Evolutionary conservation across 2,113 vertebrate genomes (phyloP), one percentile per base, ranked within the genome.

Genomic region (Gila orcuttii): DNA sequence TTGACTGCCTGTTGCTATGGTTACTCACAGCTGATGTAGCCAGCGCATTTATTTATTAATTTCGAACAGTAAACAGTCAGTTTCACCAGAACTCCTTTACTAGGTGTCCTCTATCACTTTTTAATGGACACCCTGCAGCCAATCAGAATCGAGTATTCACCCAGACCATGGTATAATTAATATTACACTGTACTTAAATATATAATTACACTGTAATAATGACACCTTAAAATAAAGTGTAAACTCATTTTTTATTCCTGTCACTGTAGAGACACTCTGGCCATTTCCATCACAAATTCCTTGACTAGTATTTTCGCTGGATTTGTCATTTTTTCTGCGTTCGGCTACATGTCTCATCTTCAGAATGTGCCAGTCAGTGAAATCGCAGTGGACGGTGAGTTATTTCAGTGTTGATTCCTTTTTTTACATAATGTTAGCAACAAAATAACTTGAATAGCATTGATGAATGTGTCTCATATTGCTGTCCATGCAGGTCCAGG

Each of bases 291-390:
- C 50, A 88, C 91, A 81, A 96, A 96, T 87, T 94, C 94, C 7
- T 2, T 92, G 50, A 96, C 95, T 69, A 96, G 94, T 52, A 93
- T 96, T 85, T 71, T 96, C 60, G 91, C 95, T 60, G 95, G 95
- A 1, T 96, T 96, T 79, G 94, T 96, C 60, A 95, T 96, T 74
- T 96, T 96, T 90, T 96, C 95, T 19, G 95, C 94, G 2, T 92
- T 96, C 31, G 95, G 95, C 4, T 96, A 95, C 87, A 95, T 96
- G 95, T 96, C 95, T n/a, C 52, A 94, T 66, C 90, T 95, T 25
- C 93, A 95, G 85, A 90, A 90, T 15, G 88, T 95, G 59, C 92
- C 93, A 17, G 87, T 96, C 82, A 88, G 55, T 12, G 25, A 94
- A 1, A 88, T 96, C 76, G 94, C 95, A 21, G 94, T 95, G 13